phyloP scores from a whole-genome alignment of 2,113 vertebrate genomes.

The Balaeniceps rex region DNA sequence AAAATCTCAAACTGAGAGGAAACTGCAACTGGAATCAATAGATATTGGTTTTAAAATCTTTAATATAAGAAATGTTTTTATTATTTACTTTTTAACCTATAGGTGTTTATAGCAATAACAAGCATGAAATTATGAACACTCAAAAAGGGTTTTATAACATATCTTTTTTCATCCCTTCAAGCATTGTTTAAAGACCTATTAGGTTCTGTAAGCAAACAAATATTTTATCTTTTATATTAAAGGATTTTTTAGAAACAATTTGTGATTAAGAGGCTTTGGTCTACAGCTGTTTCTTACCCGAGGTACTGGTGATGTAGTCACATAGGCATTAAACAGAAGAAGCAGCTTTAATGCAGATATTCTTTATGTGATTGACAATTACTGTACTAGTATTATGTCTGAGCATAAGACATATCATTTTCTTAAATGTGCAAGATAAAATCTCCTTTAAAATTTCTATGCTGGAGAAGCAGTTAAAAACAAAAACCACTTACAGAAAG shows the following conservation, averaged over 20 bases:
- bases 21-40: not conserved
- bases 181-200: not conserved
- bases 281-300: not conserved
- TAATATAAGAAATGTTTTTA: not conserved
- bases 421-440: not conserved
- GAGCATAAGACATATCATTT: not conserved
- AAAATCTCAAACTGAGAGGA: not conserved
- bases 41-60: not conserved
- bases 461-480: not conserved
- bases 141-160: not conserved
- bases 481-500: not conserved
- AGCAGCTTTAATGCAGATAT: not conserved
- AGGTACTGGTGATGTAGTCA: not conserved
- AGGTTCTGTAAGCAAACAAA: not conserved
- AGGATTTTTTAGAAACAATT: not conserved
- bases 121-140: not conserved
- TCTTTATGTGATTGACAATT: slow-evolving; percentile 5
- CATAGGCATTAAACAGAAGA: not conserved
- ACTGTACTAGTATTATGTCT: not conserved
- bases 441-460: not conserved
- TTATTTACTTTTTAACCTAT: not conserved
- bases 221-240: not conserved
- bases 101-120: not conserved
- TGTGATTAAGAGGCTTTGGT: not conserved
- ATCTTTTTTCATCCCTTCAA: not conserved